phyloP scores from a whole-genome alignment of 2,888 invertebrate species.

The Mechanitis mazaeus region DNA sequence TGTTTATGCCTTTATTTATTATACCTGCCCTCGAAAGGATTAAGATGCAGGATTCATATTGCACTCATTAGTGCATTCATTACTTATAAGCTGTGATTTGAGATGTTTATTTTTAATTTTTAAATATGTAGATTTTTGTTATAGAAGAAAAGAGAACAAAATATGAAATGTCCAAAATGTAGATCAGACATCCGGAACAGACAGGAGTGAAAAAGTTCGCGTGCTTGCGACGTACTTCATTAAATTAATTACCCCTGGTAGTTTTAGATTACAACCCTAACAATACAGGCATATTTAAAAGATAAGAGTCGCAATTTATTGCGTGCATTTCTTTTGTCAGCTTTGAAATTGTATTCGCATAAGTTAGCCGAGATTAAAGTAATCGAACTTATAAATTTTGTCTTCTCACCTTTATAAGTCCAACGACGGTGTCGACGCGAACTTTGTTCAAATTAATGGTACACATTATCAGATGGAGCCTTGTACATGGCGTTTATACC shows the following conservation, averaged over 20 bases:
- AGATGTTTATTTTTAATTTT: too few species aligned
- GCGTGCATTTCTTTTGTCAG: conserved; percentile 77
- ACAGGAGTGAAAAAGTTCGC: conserved; percentile 65
- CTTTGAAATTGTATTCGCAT: conserved; percentile 77
- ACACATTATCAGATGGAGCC: conserved; percentile 73
- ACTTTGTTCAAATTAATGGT: conserved; percentile 76
- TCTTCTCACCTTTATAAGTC: conserved; percentile 76
- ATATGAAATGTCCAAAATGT: conserved; percentile 54
- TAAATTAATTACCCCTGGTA: conserved; percentile 73
- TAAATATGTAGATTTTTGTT: too few species aligned
- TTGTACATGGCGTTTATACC: conserved; percentile 75
- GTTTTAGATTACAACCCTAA: conserved; percentile 64
- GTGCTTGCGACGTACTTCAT: conserved; percentile 62
- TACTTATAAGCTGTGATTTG: conserved; percentile 31
- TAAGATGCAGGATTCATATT: conserved; percentile 69
- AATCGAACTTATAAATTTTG: conserved; percentile 78
- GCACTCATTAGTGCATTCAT: conserved; percentile 73
- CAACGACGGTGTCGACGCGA: conserved; percentile 71
- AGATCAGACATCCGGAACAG: conserved; percentile 39
- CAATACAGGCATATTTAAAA: conserved; percentile 69
- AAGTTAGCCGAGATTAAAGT: conserved; percentile 77
- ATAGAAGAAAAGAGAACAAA: conserved; percentile 13
- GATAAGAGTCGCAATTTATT: conserved; percentile 72
- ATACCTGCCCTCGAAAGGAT: conserved; percentile 55
- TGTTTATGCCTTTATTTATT: conserved; percentile 74